Evolutionary conservation across 2,888 invertebrate genomes (phyloP).

Genomic region (Neoaliturus tenellus): DNA sequence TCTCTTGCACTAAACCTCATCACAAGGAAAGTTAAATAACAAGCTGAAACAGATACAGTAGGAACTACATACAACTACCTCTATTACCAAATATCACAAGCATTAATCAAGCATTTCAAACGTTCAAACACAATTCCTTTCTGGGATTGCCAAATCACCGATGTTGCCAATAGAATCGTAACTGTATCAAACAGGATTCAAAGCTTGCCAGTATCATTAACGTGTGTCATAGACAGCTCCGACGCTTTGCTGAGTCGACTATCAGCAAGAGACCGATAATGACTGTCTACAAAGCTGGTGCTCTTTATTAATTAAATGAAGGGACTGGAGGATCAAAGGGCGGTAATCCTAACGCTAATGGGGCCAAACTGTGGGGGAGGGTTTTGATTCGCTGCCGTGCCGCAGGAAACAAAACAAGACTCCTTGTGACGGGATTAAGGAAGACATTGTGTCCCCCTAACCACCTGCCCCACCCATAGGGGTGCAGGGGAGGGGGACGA

Average conservation of each 20-base stretch:
- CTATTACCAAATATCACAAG: no score
- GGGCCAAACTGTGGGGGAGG: slow-evolving; percentile 51
- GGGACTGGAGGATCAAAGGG: slow-evolving; percentile 51
- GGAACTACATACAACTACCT: no score
- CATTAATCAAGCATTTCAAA: no score
- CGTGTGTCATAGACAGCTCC: no score
- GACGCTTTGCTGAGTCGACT: background rate
- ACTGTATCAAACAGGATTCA: no score
- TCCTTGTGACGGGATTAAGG: slow-evolving; percentile 34
- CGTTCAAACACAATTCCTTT: no score
- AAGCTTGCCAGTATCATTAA: no score
- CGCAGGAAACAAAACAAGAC: slow-evolving; percentile 53
- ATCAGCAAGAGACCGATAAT: slow-evolving; percentile 5
- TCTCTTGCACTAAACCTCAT: no score
- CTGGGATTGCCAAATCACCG: no score
- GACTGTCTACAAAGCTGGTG: slow-evolving; percentile 42
- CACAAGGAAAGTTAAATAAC: no score
- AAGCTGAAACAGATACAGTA: no score
- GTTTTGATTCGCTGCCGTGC: slow-evolving; percentile 55
- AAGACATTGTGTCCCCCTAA: slow-evolving; percentile 24
- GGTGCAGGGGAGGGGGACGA: background rate
- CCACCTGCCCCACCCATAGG: background rate
- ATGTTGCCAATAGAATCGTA: no score
- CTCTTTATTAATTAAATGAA: slow-evolving; percentile 57
- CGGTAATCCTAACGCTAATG: slow-evolving; percentile 48